phyloP scores from a whole-genome alignment of 2,113 vertebrate species.

The human (Homo sapiens) region DNA sequence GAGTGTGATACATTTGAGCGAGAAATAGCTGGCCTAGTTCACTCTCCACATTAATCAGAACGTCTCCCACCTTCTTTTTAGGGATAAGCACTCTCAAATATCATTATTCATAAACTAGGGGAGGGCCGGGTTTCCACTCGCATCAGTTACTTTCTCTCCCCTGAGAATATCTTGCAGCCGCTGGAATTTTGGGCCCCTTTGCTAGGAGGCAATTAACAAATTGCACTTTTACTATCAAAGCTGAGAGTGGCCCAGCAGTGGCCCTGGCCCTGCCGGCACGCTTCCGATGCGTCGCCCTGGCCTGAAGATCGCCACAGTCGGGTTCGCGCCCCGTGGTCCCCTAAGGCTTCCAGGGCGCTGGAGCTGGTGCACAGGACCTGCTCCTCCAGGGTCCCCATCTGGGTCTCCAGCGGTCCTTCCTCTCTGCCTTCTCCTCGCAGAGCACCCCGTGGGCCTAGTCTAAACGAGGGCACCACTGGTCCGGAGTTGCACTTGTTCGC shows the following conservation, averaged over 20 bases:
- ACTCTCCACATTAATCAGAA: no score
- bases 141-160: not conserved
- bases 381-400: no score
- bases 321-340: not conserved
- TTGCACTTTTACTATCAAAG: not conserved
- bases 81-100: not conserved
- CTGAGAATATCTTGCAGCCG: not conserved
- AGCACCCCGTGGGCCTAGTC: not conserved
- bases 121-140: not conserved
- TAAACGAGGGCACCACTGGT: not conserved
- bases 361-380: no score
- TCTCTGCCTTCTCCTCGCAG: accelerated
- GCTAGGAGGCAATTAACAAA: not conserved
- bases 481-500: no score
- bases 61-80: not conserved
- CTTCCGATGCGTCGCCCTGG: not conserved
- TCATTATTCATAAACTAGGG: not conserved
- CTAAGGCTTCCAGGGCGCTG: not conserved
- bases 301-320: no score
- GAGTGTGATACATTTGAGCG: not conserved
- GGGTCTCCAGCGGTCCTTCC: not conserved
- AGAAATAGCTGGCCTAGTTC: not conserved
- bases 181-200: not conserved
- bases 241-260: not conserved
- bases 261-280: not conserved